Evolutionary conservation across 2,888 invertebrate genomes (phyloP).

Genomic region (Apamea sordens): DNA sequence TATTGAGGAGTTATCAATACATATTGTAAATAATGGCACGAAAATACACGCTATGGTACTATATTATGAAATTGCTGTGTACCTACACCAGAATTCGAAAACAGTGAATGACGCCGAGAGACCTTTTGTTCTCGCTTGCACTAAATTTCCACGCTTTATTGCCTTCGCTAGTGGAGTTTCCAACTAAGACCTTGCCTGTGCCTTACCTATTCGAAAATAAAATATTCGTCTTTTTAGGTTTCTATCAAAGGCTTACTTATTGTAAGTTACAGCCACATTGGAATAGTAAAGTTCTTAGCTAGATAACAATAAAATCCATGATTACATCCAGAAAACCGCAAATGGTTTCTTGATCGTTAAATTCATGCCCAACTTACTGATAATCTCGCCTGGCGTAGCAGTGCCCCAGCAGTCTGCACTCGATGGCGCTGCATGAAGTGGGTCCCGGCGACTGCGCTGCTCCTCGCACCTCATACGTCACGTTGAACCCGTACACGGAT

Average conservation of each 20-base stretch:
- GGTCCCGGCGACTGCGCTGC: conserved; percentile 86
- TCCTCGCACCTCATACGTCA: conserved; percentile 95
- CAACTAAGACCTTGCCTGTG: not conserved
- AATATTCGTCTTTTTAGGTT: not conserved
- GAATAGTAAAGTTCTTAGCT: not conserved
- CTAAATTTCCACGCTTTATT: conserved; percentile 68
- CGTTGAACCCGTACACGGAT: conserved; percentile 97
- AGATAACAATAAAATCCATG: not conserved
- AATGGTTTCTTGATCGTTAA: not conserved
- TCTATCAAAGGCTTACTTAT: not conserved
- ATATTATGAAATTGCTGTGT: conserved; percentile 6
- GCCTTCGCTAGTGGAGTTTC: conserved; percentile 70
- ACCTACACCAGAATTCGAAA: conserved; percentile 58
- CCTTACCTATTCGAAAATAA: not conserved
- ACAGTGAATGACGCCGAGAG: conserved; percentile 64
- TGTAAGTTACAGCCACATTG: no score
- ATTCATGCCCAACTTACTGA: conserved; percentile 90
- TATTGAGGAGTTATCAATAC: conserved; percentile 28
- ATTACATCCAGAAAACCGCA: not conserved
- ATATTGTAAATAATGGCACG: conserved; percentile 60
- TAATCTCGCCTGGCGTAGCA: conserved; percentile 94
- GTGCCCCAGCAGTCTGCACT: conserved; percentile 96
- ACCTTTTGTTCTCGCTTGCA: conserved; percentile 68
- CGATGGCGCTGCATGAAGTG: conserved; percentile 93
- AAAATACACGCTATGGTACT: conserved; percentile 48